Percentiles rank a stretch among this genome's conserved stretches.
Evolutionary conservation across 2,888 invertebrate species (phyloP).

Genomic region (Amiota mariae): DNA sequence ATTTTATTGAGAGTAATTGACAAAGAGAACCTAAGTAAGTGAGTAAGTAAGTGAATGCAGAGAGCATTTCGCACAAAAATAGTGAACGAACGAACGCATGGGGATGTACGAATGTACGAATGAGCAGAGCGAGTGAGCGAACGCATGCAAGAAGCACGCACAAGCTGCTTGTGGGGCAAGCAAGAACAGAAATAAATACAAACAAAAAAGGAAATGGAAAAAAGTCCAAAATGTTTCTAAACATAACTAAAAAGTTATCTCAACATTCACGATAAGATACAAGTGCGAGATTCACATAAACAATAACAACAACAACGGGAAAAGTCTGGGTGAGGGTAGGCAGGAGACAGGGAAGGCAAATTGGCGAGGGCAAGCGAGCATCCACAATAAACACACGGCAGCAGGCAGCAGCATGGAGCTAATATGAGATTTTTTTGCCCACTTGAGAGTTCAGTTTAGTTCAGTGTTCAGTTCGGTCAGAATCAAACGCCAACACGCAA

Average conservation of each 20-base stretch:
- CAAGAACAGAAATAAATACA: no score
- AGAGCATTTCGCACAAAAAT: no score
- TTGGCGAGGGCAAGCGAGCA: neutral
- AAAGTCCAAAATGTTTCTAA: constrained; percentile 3
- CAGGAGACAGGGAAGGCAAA: neutral
- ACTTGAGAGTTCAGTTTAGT: constrained; percentile 65
- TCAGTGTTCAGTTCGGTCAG: constrained; percentile 54
- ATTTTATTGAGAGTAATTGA: no score
- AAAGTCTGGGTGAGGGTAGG: no score
- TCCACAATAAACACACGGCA: constrained; percentile 3
- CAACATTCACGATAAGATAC: constrained; percentile 49
- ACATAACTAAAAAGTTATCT: constrained; percentile 43
- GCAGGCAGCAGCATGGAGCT: constrained; percentile 39
- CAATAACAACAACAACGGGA: neutral
- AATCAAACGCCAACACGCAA: constrained; percentile 60
- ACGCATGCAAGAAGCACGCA: no score
- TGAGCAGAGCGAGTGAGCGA: no score
- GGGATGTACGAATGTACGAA: no score
- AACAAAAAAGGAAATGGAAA: neutral
- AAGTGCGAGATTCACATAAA: constrained; percentile 7
- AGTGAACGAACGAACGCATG: no score
- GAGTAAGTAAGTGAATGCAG: no score
- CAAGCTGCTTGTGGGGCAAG: no score
- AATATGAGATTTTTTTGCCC: constrained; percentile 61
- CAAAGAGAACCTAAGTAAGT: no score